Evolutionary conservation across 2,797 vertebrate genomes (phyloP).

Genomic region (Clarias laeviceps): DNA sequence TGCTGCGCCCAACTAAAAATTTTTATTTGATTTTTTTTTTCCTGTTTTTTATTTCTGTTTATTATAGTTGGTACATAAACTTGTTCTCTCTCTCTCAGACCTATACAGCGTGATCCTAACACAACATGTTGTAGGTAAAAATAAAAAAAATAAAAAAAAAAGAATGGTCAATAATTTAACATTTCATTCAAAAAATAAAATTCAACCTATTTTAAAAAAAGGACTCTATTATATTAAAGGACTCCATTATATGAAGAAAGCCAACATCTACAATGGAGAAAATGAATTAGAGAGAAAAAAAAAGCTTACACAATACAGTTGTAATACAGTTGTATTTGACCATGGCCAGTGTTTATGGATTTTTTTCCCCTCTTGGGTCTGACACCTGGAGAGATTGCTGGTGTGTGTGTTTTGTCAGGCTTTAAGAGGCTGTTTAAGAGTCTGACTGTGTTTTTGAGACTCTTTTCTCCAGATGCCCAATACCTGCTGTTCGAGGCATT

Average conservation of each 20-base stretch:
- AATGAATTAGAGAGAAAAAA: neutral
- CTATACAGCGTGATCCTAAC: neutral
- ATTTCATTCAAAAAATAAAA: neutral
- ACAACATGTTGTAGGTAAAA: too few species aligned
- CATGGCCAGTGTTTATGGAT: conserved; percentile 16
- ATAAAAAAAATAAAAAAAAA: too few species aligned
- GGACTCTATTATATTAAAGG: neutral
- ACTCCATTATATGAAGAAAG: neutral
- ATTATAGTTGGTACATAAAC: too few species aligned
- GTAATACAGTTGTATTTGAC: neutral
- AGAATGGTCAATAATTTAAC: neutral
- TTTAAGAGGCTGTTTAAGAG: conserved; percentile 46
- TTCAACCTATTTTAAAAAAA: neutral
- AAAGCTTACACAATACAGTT: neutral
- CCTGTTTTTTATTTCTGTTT: neutral
- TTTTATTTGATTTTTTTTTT: neutral
- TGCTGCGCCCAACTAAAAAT: too few species aligned
- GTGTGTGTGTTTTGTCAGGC: conserved; percentile 35
- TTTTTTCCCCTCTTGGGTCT: conserved; percentile 10
- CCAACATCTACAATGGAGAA: neutral
- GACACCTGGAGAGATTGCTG: conserved; percentile 18
- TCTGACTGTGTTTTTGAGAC: conserved; percentile 34
- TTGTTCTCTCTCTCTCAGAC: neutral
- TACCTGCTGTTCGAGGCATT: conserved; percentile 37
- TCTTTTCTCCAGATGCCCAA: conserved; percentile 15